Conservation (phyloP, 2,888 invertebrate genomes). For the Ametastegia equiseti region DNA sequence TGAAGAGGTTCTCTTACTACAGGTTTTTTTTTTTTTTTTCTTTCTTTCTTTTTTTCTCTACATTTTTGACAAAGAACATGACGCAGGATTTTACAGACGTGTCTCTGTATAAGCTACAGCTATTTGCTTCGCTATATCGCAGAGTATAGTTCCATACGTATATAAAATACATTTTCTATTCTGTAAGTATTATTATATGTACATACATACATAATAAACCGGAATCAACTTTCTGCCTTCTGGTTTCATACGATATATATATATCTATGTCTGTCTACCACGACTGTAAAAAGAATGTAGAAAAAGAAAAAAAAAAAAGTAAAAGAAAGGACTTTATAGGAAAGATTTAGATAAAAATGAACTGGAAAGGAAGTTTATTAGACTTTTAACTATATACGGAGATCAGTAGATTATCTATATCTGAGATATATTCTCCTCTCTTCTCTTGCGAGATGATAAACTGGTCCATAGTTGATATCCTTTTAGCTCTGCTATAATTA, state of each 20-base stretch:
- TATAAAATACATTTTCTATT: no score
- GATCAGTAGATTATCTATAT: neutral
- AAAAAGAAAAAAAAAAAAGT: neutral
- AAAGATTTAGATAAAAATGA: neutral
- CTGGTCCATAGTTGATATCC: neutral
- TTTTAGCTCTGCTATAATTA: neutral
- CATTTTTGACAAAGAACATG: constrained; percentile 14
- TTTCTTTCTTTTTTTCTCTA: neutral
- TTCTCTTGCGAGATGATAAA: no score
- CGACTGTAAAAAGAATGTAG: neutral
- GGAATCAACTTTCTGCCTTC: constrained; percentile 23
- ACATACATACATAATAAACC: neutral
- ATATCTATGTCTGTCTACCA: neutral
- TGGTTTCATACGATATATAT: neutral
- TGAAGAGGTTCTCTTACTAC: constrained; percentile 1
- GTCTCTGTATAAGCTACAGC: neutral
- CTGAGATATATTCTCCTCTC: no score
- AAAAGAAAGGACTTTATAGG: no score
- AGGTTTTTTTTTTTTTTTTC: neutral
- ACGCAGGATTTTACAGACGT: neutral
- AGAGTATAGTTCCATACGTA: neutral
- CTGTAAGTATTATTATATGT: no score
- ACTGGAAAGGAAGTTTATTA: neutral
- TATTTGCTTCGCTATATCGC: neutral
- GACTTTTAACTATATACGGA: neutral